phyloP scores from a whole-genome alignment of 2,113 vertebrate species.

The Anhinga rufa region DNA sequence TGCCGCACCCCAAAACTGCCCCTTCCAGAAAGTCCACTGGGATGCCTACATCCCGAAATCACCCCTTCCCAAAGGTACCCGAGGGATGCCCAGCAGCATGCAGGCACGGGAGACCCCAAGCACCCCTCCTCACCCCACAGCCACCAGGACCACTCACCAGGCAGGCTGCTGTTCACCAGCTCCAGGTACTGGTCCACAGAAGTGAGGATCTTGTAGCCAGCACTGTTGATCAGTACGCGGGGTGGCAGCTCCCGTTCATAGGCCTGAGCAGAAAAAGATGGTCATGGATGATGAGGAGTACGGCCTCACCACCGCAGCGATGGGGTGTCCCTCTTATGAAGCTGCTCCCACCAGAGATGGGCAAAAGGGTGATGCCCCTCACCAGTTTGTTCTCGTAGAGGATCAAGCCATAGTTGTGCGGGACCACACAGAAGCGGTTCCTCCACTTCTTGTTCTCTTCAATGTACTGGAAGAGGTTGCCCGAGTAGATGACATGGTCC shows the following conservation, averaged over 20 bases:
- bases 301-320: rapidly evolving
- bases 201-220: constrained; percentile 89
- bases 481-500: constrained; percentile 88
- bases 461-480: constrained; percentile 89
- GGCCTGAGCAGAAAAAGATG: constrained; percentile 68
- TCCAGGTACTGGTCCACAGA: constrained; percentile 89
- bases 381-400: constrained; percentile 88
- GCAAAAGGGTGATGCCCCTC: background rate
- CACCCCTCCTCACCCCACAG: background rate
- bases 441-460: constrained; percentile 95
- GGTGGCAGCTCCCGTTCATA: constrained; percentile 82
- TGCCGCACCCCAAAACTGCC: background rate
- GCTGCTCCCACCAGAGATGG: background rate
- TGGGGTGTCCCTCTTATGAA: background rate
- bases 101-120: background rate
- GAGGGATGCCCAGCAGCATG: background rate
- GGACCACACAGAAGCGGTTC: constrained; percentile 86
- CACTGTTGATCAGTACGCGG: constrained; percentile 83
- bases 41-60: rapidly evolving
- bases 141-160: constrained; percentile 73
- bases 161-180: constrained; percentile 82
- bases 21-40: rapidly evolving
- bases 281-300: too few relatives aligned
- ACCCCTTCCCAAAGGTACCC: background rate
- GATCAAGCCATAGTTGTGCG: constrained; percentile 83